Conservation (phyloP, 2,113 vertebrate species). For the Stictonetta naevosa region DNA sequence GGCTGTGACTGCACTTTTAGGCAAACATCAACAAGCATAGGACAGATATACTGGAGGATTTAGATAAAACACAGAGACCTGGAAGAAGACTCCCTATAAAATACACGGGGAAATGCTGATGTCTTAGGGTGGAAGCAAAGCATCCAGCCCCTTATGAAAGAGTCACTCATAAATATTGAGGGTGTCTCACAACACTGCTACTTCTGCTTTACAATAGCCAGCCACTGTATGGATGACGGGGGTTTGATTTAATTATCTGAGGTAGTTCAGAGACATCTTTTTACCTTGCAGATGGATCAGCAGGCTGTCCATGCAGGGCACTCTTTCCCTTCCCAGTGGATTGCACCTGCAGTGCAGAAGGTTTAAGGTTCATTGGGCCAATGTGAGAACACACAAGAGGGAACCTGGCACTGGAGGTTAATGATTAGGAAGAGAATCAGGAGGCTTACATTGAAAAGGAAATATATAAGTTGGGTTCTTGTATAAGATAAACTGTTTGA, state of each 20-base stretch:
- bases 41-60: neutral
- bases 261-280: neutral
- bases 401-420: neutral
- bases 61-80: neutral
- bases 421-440: neutral
- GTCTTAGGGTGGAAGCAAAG: neutral
- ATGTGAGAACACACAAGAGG: neutral
- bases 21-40: neutral
- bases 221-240: neutral
- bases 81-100: neutral
- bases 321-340: neutral
- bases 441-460: neutral
- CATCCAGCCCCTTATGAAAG: neutral
- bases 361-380: neutral
- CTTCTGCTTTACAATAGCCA: neutral
- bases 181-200: neutral
- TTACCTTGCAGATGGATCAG: neutral
- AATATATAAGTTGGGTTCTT: neutral
- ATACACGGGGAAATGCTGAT: neutral
- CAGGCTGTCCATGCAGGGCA: neutral
- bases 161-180: neutral
- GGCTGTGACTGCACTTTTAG: neutral
- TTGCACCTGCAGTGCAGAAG: neutral
- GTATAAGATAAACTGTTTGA: neutral
- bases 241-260: neutral